Evolutionary conservation across 2,888 invertebrate species (phyloP), one percentile per base, ranked within the genome.

Genomic region (Tanytarsus gracilentus): DNA sequence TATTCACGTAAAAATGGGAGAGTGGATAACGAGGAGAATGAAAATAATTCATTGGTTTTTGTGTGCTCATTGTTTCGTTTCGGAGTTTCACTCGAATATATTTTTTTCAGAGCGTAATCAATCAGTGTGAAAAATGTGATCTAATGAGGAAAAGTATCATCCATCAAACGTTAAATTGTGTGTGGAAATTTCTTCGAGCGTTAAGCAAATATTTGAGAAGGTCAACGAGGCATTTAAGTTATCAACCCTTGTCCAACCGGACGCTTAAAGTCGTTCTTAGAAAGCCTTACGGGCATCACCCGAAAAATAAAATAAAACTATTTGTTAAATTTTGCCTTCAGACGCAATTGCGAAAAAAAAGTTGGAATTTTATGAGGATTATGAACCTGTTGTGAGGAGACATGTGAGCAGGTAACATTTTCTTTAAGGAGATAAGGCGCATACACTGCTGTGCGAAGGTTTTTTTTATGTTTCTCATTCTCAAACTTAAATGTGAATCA

Each of bases 111-210:
- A 6, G n/a, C 6, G 33, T 44, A 56, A 56, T 56, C 56, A 56
- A 56, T 58, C 58, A 58, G 48, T 48, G 30, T 58, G 30, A 58
- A 48, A 58, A 58, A 48, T 58, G 58, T 58, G 58, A 58, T 58
- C 58, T 58, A 58, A 58, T 58, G 44, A 58, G 48, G 58, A 48
- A 58, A 58, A 58, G 40, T 40, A 55, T 55, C 39, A 55, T 55
- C 33, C 53, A 53, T 53, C 53, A 53, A 56, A 56, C 40, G 25
- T 27, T 40, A 27, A 56, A 44, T 44, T 21, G 56, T 44, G 56
- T 56, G 56, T 56, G 56, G 56, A 56, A 56, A 36, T 49, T 40
- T 30, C 25, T 40, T 52, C 33, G 36, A 36, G n/a, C n/a, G n/a
- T n/a, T n/a, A n/a, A n/a, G n/a, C n/a, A n/a, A n/a, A n/a, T n/a